These are phyloP conservation scores for Coranthus polyacanthus DNA, from an alignment of 2,797 vertebrate species.

Conservation along the genomic window DNA sequence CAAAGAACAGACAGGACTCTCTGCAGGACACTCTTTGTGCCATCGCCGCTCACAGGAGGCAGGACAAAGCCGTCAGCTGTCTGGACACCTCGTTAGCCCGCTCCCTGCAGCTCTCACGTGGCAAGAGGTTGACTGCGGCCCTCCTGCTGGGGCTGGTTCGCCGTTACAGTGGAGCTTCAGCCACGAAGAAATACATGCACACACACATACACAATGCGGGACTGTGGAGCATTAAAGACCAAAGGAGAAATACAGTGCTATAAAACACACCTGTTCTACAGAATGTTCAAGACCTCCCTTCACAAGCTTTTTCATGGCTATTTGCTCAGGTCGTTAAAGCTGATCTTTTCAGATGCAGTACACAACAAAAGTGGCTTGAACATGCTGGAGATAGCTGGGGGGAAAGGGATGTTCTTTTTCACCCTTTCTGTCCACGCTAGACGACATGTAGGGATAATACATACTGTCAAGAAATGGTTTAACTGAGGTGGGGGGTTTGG, in stretches of 20 bases:
- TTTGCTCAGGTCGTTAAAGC: slow-evolving; percentile 71
- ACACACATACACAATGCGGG: slow-evolving; percentile 32
- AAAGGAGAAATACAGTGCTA: slow-evolving; percentile 59
- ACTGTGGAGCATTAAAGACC: slow-evolving; percentile 46
- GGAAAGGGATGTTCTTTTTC: slow-evolving; percentile 30
- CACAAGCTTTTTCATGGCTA: slow-evolving; percentile 66
- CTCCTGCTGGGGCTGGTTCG: slow-evolving; percentile 66
- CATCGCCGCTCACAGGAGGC: slow-evolving; percentile 61
- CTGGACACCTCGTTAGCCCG: slow-evolving; percentile 81
- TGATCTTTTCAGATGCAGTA: slow-evolving; percentile 66
- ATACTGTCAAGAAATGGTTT: slow-evolving; percentile 31
- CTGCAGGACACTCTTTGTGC: slow-evolving; percentile 78
- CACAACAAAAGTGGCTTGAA: slow-evolving; percentile 59
- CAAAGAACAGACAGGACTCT: slow-evolving; percentile 84
- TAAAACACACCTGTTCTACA: slow-evolving; percentile 81
- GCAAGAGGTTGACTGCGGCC: slow-evolving; percentile 64
- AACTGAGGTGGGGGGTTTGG: slow-evolving; percentile 13
- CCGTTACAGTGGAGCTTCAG: slow-evolving; percentile 57
- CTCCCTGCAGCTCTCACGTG: slow-evolving; percentile 79
- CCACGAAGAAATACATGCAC: slow-evolving; percentile 38
- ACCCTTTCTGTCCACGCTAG: slow-evolving; percentile 10
- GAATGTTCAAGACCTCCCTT: slow-evolving; percentile 60
- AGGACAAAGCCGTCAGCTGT: slow-evolving; percentile 82
- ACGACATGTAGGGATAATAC: slow-evolving; percentile 15
- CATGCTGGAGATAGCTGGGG: slow-evolving; percentile 9